Base-by-base conservation (phyloP, 2,888 invertebrate genomes). In the Sinelater perroti region DNA sequence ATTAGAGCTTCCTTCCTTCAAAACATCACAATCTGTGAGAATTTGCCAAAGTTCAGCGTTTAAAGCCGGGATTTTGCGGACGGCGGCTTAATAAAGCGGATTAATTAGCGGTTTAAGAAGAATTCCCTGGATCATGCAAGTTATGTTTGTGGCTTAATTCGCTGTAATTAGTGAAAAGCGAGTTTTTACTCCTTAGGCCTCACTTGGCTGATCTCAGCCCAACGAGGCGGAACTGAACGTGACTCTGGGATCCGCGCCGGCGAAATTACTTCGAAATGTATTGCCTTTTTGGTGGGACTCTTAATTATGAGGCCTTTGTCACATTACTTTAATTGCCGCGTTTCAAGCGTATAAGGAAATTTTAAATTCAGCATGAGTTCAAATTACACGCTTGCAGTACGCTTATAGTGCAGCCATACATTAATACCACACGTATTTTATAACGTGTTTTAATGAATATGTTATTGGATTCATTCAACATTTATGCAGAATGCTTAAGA, bases 21-120 rank as follows among this genome's bases (percentile, higher is more conserved):
- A 54, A 58, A 53, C 49, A 50, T 56, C 47, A 54, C 47, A 53
- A 44, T 59, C 55, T 59, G 55, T 59, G 54, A 50, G 59, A 59
- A 59, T 55, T 59, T 55, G 50, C 59, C 49, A 55, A 55, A 59
- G 44, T 59, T 50, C 33, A 58, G 49, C 53, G 44, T 58, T 58
- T 60, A 54, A 45, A 51, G 56, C 55, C 56, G 18, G 47, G 55
- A 55, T 60, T 60, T 55, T 28, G 56, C 60, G 52, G 54, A 59
- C 49, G 56, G 57, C 55, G 61, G 58, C 62, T 63, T 65, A 69
- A 67, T 69, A 64, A 68, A 66, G 57, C 61, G 67, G 67, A 68
- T 68, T 68, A 67, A 69, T 69, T 68, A 67, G 61, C 67, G 66
- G 67, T 66, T 63, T 62, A 62, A 65, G 65, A 68, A 68, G 67